Evolutionary conservation across 2,113 vertebrate species (phyloP).

Genomic region (Pontoporia blainvillei): DNA sequence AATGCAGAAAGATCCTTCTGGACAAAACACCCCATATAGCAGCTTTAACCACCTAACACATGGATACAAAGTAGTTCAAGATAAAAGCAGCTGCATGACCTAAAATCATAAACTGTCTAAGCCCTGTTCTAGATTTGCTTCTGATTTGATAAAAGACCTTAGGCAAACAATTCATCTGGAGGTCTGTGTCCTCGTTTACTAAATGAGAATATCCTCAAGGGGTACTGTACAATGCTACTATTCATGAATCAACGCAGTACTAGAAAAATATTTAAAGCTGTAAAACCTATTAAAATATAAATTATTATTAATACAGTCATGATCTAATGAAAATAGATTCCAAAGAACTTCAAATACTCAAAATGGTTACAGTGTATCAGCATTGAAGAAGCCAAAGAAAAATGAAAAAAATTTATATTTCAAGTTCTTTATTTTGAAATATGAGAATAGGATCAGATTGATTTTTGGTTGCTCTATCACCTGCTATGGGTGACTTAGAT

Average conservation of each 20-base stretch:
- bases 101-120: conserved; percentile 52
- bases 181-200: conserved; percentile 59
- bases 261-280: background rate
- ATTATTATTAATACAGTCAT: background rate
- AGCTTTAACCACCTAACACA: conserved; percentile 11
- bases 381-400: background rate
- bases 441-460: background rate
- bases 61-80: conserved; percentile 20
- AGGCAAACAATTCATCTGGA: conserved; percentile 62
- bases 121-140: conserved; percentile 56
- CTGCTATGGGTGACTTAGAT: background rate
- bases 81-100: conserved; percentile 56
- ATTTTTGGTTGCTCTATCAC: background rate
- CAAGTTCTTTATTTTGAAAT: conserved; percentile 36
- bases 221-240: background rate
- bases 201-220: conserved; percentile 43
- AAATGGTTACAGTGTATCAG: background rate
- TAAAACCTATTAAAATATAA: background rate
- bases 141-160: conserved; percentile 39
- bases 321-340: conserved; percentile 46
- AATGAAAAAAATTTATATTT: background rate
- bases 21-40: background rate
- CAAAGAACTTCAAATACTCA: conserved; percentile 23
- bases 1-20: background rate
- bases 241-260: conserved; percentile 13